Base-by-base conservation (phyloP, 2,888 invertebrate species). In the Muschampia staudingeri region DNA sequence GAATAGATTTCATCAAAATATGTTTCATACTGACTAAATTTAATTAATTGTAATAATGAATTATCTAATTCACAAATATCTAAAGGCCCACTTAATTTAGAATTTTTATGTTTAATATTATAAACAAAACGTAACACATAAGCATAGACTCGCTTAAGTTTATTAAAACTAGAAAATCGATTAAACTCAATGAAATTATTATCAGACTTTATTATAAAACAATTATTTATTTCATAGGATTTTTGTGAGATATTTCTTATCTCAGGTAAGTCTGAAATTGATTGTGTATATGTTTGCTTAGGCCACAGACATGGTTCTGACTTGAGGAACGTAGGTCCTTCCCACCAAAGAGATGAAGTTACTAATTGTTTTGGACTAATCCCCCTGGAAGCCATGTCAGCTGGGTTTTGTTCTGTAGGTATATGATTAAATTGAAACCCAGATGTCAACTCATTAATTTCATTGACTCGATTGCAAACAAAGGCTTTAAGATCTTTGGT, bases 401-500 rank as follows among this genome's bases (percentile, higher is more conserved):
- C 65, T 34, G 76, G 76, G 42, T 76, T 61, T 40, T 56, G 61
- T 0, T 82, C 70, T 19, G 76, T 82, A 40, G 76, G 76, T 25
- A 82, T 71, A 19, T 82, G 80, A 14, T 67, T 48, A 65, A 61
- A 80, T 11, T 30, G 8, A 72, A 42, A 40, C 34, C 34, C 25
- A 40, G 8, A 14, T 12, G 72, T 77, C 12, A 80, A 16, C 42
- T 83, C 80, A 44, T 73, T 30, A 70, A 83, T 83, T 72, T 80
- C 81, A 12, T 69, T 52, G 2, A 83, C 77, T 8, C 83, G 44
- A 52, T 83, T 83, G 4, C 77, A 73, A 14, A 82, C 83, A 65
- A 82, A 83, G 7, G 69, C 25, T 37, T 83, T 82, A 30, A 83
- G 44, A n/a, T 72, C 61, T 14, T 44, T 77, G 6, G 77, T 44